Conservation (phyloP, 2,113 vertebrate species). For the Dasyprocta punctata region DNA sequence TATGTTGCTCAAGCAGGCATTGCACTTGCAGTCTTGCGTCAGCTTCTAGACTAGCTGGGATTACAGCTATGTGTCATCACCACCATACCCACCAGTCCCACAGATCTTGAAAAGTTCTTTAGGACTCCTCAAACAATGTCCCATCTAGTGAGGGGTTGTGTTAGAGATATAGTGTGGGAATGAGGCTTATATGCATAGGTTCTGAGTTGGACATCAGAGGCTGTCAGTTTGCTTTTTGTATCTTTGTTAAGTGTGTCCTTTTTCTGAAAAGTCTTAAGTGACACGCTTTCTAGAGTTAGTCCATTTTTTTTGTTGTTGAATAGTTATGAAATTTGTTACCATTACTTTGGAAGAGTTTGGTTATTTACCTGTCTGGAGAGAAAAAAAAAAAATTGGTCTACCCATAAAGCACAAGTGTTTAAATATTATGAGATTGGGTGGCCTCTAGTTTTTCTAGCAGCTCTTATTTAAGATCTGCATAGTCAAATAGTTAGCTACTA, state of each 20-base stretch:
- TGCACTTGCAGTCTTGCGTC: background rate
- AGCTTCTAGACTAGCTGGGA: background rate
- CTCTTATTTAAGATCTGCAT: background rate
- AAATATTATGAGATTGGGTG: background rate
- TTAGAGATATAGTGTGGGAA: background rate
- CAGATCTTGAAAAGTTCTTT: slow-evolving; percentile 47
- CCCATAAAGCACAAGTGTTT: slow-evolving; percentile 13
- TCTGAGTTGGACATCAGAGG: background rate
- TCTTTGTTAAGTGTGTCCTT: slow-evolving; percentile 57
- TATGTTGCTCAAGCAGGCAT: background rate
- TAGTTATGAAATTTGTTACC: slow-evolving; percentile 24
- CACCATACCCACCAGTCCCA: background rate
- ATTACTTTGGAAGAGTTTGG: slow-evolving; percentile 9
- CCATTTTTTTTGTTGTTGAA: background rate
- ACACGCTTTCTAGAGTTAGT: background rate
- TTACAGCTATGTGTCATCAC: background rate
- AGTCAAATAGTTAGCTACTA: background rate
- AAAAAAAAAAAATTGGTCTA: slow-evolving; percentile 31
- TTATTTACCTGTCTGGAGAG: slow-evolving; percentile 33
- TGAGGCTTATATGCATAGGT: background rate
- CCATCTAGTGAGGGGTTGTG: background rate
- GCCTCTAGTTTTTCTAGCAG: slow-evolving; percentile 33
- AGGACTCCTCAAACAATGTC: background rate
- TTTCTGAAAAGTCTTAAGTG: slow-evolving; percentile 14
- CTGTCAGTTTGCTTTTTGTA: background rate